Conservation (phyloP, 2,888 invertebrate genomes). For the Camponotus fellah region DNA sequence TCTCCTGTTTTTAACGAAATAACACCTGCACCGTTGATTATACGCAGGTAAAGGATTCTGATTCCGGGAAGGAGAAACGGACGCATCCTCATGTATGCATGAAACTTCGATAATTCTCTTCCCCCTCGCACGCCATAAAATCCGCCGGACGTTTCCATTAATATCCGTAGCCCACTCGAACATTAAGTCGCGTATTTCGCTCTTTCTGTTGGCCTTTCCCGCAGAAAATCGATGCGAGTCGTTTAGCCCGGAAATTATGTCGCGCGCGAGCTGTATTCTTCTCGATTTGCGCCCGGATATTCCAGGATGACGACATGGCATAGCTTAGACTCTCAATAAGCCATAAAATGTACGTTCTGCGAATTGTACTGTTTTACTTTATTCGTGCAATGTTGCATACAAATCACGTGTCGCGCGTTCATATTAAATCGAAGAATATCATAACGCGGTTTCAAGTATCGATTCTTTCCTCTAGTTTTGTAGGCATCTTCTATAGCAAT, state of each 20-base stretch:
- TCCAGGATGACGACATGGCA: neutral
- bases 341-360: constrained; percentile 61
- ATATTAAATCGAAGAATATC: neutral
- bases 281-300: constrained; percentile 20
- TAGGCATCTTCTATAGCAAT: neutral
- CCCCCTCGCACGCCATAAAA: constrained; percentile 56
- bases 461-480: neutral
- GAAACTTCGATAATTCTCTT: constrained; percentile 55
- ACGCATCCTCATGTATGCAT: constrained; percentile 51
- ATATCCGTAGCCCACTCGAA: constrained; percentile 5
- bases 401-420: neutral
- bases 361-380: constrained; percentile 39
- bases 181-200: neutral
- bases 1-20: constrained; percentile 13
- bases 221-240: constrained; percentile 12
- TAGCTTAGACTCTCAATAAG: constrained; percentile 60
- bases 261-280: neutral
- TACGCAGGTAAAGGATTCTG: constrained; percentile 21
- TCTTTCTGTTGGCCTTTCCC: constrained; percentile 19
- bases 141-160: constrained; percentile 58
- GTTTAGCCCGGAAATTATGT: constrained; percentile 5
- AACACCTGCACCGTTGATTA: constrained; percentile 15
- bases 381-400: neutral
- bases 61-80: constrained; percentile 9
- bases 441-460: neutral